Evolutionary conservation across 2,888 invertebrate genomes (phyloP).

Genomic region (Oscheius myriophilus): DNA sequence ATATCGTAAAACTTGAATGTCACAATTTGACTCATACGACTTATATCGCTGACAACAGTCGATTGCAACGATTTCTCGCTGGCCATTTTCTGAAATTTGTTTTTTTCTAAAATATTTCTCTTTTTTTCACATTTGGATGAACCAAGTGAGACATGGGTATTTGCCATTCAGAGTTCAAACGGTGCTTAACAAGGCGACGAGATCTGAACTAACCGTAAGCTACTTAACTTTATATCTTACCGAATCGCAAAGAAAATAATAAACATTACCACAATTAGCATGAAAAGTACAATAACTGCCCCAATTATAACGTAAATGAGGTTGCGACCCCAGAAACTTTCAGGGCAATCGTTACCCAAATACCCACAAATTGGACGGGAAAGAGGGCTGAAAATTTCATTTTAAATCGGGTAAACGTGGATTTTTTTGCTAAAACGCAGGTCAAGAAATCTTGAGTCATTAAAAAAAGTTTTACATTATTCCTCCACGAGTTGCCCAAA

Average conservation of each 20-base stretch:
- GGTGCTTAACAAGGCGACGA: slow-evolving; percentile 39
- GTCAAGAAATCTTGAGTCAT: no score
- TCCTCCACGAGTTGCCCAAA: slow-evolving; percentile 26
- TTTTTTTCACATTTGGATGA: slow-evolving; percentile 5
- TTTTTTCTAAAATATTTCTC: no score
- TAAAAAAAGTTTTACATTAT: neutral
- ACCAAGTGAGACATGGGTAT: slow-evolving; percentile 26
- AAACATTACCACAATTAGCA: slow-evolving; percentile 16
- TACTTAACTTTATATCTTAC: neutral
- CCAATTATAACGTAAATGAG: slow-evolving; percentile 39
- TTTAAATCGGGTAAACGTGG: no score
- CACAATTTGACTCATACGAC: slow-evolving; percentile 17
- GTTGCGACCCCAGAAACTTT: slow-evolving; percentile 46
- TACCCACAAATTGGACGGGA: slow-evolving; percentile 48
- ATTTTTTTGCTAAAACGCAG: no score
- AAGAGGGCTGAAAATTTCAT: slow-evolving; percentile 31
- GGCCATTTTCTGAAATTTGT: slow-evolving; percentile 15
- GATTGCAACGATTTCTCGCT: slow-evolving; percentile 49
- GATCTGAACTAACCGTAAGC: slow-evolving; percentile 32
- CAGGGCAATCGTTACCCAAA: slow-evolving; percentile 38
- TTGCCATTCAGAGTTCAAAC: slow-evolving; percentile 55
- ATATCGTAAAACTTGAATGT: slow-evolving; percentile 31
- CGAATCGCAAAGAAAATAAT: slow-evolving; percentile 16
- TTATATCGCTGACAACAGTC: slow-evolving; percentile 37
- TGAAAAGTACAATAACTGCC: slow-evolving; percentile 25